Percentiles rank a stretch among this genome's conserved stretches.
These are phyloP conservation scores for Atta texana DNA, from an alignment of 1,140 invertebrate species.

Conservation along the genomic window DNA sequence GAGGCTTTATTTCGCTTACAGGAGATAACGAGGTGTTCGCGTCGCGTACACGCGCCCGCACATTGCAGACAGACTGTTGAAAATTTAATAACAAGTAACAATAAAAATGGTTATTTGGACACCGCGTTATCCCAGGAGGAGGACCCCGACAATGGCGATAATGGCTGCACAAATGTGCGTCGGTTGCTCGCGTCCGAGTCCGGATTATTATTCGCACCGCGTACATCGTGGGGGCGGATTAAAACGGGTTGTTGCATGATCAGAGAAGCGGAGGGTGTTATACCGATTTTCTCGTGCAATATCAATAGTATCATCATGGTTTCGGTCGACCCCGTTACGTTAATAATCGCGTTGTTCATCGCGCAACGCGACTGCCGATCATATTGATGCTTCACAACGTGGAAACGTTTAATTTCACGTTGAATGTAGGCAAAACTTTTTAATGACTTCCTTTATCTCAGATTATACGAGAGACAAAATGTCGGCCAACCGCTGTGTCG, in stretches of 20 bases:
- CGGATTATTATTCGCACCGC: conserved; percentile 67
- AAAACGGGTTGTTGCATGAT: conserved; percentile 25
- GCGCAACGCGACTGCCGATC: background rate
- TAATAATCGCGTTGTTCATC: conserved; percentile 9
- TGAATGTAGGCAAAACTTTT: background rate
- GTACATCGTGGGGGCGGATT: conserved; percentile 25
- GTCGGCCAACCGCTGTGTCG: no score
- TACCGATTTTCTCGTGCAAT: conserved; percentile 8
- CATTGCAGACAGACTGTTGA: conserved; percentile 48
- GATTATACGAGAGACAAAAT: no score
- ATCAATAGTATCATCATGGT: conserved; percentile 55
- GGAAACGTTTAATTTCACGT: background rate
- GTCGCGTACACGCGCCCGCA: conserved; percentile 18
- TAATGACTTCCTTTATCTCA: background rate
- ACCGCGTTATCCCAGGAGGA: conserved; percentile 50
- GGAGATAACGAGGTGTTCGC: conserved; percentile 64
- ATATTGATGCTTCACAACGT: background rate
- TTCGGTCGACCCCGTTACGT: conserved; percentile 7
- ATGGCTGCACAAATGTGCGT: conserved; percentile 53
- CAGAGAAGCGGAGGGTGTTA: conserved; percentile 1
- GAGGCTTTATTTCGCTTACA: conserved; percentile 57
- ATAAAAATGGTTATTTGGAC: conserved; percentile 68
- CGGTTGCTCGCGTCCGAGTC: conserved; percentile 53
- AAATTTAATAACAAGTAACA: conserved; percentile 65
- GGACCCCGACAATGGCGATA: conserved; percentile 54